Base-by-base conservation (phyloP, 1,140 invertebrate genomes). In the Hormaphis cornu region DNA sequence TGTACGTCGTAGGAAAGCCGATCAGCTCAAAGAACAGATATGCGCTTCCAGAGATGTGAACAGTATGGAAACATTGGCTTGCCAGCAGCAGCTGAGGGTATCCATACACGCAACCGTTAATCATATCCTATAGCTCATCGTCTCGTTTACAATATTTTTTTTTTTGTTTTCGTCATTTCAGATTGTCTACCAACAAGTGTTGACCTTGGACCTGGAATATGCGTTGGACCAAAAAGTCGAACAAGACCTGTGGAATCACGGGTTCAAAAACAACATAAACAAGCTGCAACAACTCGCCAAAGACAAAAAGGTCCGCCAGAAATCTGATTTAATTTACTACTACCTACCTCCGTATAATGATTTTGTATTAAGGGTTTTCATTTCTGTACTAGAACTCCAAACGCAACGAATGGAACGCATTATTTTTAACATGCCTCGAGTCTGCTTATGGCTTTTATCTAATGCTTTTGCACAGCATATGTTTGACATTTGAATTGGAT, bases 211-310 rank as follows among this genome's bases (percentile, higher is more conserved):
- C 77, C 79, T 93, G 72, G 90, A 93, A 76, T 91, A 89, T 83
- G 89, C 90, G n/a, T 79, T 93, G 73, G 89, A 92, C 78, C 88
- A 89, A 75, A 92, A 92, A 80, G 88, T 92, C 22, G 91, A 93
- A 77, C 90, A 91, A 76, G 90, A 93, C 75, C 79, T 93, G 71
- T 93, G 91, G 91, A 93, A 90, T 77, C 81, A 89, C 76, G 89
- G 89, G 14, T 92, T 93, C 80, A 92, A 92, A 77, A 90, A 90
- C 78, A 88, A 90, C 77, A 93, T 93, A 77, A 87, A 85, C 70
- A 82, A 83, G 24, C 78, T 92, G 46, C 90, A 92, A 75, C 82
- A 83, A 22, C 84, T 87, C 69, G 83, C 85, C 10, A 89, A 88
- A 75, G 88, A 91, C 74, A 86, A 86, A 76, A 89, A 89, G 81